Evolutionary conservation across 2,888 invertebrate species (phyloP), one percentile per base, ranked within the genome.

Genomic region (Plemyria rubiginata): DNA sequence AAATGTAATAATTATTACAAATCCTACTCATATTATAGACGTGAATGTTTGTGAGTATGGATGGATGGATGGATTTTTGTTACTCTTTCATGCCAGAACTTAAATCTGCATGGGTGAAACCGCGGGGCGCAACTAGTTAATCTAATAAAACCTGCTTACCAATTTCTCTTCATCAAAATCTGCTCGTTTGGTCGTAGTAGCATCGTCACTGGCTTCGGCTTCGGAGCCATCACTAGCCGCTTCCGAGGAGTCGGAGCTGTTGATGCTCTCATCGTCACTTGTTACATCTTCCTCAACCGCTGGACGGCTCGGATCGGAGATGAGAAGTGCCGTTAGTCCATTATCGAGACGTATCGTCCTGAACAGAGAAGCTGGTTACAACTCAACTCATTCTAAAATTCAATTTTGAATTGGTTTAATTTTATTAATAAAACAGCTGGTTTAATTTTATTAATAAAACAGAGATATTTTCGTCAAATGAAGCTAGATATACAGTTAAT

Each of bases 271-370:
- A 41, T 90, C 92, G 28, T 88, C 88, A 74, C 86, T 87, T 5
- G 87, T 84, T 51, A 76, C 76, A 53, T 75, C 87, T 60, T 81
- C 80, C 49, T 63, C 62, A n/a, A 65, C 67, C 3, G 76, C 60
- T 11, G 85, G 80, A 13, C 81, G 81, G 67, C 83, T 88, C 8
- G 90, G 92, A 79, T 96, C 96, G 6, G 96, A 95, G 74, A 97
- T 95, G 8, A 97, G 86, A 49, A 96, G 89, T 4, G 95, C 96
- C 56, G 94, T 95, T 68, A 97, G 82, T 0, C 96, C 96, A 92
- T 97, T 97, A 61, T 93, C 86, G 59, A 97, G 85, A 48, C 93
- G 71, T 50, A 76, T 77, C 15, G 79, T 77, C 65, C 75, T 81
- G 58, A n/a, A 59, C 13, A 6, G 36, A 36, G 1, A 45, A 54